A percentile compares a stretch with the other conserved stretches of the same genome.
These are phyloP conservation scores for Phymorhynchus buccinoides DNA, from an alignment of 1,140 invertebrate genomes.

Conservation along the genomic window DNA sequence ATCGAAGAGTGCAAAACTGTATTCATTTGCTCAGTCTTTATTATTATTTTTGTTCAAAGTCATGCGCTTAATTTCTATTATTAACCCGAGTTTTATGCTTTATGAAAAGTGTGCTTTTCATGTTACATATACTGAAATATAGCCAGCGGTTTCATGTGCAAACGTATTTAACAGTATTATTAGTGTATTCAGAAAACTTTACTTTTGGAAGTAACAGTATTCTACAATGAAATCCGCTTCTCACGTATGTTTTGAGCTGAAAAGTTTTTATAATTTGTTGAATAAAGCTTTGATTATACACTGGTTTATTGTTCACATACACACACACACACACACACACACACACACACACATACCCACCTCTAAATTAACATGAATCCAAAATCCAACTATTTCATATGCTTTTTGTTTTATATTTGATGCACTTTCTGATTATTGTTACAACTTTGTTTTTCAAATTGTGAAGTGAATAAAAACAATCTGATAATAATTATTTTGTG, in stretches of 20 bases:
- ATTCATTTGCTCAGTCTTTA: conserved; percentile 14
- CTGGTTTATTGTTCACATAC: background rate
- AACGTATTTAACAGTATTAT: background rate
- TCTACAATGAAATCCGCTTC: background rate
- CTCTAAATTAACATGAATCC: background rate
- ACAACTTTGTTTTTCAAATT: background rate
- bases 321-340: background rate
- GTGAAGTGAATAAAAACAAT: background rate
- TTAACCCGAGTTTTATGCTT: background rate
- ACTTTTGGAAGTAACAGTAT: background rate
- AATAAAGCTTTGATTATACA: background rate
- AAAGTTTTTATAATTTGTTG: background rate
- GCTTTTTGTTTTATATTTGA: background rate
- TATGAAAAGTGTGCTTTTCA: background rate
- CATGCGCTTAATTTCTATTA: background rate
- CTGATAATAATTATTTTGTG: background rate
- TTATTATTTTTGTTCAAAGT: background rate
- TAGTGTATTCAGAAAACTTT: background rate
- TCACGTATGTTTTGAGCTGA: background rate
- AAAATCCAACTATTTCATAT: background rate
- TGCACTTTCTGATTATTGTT: background rate
- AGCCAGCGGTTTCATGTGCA: background rate
- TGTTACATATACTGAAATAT: background rate
- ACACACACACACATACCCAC: conserved; percentile 5
- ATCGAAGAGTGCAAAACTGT: conserved; percentile 1